These are phyloP conservation scores for Dermolepida albohirtum DNA, from an alignment of 2,888 invertebrate genomes.

Conservation along the genomic window DNA sequence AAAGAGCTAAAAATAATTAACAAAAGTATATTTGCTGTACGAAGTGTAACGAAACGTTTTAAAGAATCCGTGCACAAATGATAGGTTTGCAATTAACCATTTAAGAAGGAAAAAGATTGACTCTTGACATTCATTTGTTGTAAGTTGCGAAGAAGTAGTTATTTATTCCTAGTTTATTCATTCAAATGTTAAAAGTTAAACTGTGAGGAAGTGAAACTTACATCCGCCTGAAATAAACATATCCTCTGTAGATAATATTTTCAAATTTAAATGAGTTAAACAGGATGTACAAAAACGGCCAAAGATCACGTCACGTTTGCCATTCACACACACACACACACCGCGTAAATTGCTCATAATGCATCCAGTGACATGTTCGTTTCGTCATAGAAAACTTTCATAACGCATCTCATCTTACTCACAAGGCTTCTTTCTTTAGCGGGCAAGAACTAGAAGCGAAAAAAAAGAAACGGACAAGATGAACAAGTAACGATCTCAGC, in stretches of 20 bases:
- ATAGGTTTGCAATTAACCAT: no score
- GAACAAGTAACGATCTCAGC: slow-evolving; percentile 11
- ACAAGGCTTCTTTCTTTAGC: slow-evolving; percentile 1
- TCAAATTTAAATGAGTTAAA: not conserved
- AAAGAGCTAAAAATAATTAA: no score
- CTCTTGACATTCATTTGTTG: not conserved
- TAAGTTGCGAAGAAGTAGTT: no score
- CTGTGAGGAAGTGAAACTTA: no score
- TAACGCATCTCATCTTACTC: not conserved
- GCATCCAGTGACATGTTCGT: slow-evolving; percentile 18
- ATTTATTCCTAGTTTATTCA: no score
- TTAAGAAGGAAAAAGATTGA: not conserved
- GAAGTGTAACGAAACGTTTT: no score
- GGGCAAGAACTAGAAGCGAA: not conserved
- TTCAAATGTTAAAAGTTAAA: no score
- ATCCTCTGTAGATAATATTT: no score
- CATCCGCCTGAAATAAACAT: no score
- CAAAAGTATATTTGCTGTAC: no score
- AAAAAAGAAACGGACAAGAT: not conserved
- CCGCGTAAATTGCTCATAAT: slow-evolving; percentile 23
- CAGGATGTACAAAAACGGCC: slow-evolving; percentile 20
- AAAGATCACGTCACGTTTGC: slow-evolving; percentile 25
- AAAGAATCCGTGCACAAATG: no score
- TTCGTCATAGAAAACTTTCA: slow-evolving; percentile 18
- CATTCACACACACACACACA: slow-evolving; percentile 1